Evolutionary conservation across 2,888 invertebrate species (phyloP), one percentile per base, ranked within the genome.

Genomic region (Leptinotarsa tumamoca): DNA sequence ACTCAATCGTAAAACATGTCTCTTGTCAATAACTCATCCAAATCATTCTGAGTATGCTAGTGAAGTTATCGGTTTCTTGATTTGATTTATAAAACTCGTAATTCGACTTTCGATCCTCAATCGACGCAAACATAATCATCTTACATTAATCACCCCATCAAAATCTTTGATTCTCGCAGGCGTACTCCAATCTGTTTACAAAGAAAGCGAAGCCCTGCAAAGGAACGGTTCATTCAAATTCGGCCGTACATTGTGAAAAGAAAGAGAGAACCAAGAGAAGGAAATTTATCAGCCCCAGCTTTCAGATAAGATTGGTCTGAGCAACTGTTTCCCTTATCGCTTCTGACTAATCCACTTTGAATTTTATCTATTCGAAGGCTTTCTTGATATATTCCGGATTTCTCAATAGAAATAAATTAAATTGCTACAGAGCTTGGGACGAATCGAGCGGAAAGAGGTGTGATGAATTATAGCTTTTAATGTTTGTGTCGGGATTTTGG

Each of bases 341-440:
- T 70, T 67, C 73, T 68, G 74, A 78, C 81, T 83, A 82, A 83
- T 83, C 82, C 83, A 82, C 82, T 83, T 81, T 82, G 81, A 83
- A 82, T 83, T 82, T 82, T 82, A 83, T 83, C 82, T 81, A 79
- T 81, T 78, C 79, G 67, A 74, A 69, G 78, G 77, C 78, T 76
- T 74, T 23, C 72, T 7, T 74, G 75, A 78, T 78, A 72, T 75
- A 74, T 71, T 71, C 67, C 67, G 63, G 68, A 72, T 49, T 63
- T 54, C 70, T 68, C 77, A 72, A 79, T 77, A 76, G 77, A 77
- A 77, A 78, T 79, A 80, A 79, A 79, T 80, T 79, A 79, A 80
- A 80, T 74, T 72, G 67, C 67, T 51, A 52, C 43, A 50, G 63
- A 73, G 50, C 27, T 68, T 15, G 68, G 15, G 33, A 50, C 67